These are phyloP conservation scores for Thymelicus acteon DNA, from an alignment of 2,888 invertebrate genomes.

Conservation along the genomic window DNA sequence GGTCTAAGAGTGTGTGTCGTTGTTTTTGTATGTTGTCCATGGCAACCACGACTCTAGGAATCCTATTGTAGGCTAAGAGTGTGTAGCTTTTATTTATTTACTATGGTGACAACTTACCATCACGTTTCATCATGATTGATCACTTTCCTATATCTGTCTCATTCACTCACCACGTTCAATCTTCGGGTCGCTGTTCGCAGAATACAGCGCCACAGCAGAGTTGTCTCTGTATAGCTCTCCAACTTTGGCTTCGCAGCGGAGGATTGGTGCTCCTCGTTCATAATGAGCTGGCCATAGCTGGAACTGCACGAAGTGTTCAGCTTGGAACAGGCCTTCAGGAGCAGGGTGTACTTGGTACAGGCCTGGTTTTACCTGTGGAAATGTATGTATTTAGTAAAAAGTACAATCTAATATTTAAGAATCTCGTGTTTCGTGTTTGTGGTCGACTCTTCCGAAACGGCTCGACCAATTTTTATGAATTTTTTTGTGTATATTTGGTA, in stretches of 20 bases:
- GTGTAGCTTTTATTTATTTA: no score
- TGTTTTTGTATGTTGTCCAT: no score
- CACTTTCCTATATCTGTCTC: background rate
- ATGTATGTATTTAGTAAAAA: background rate
- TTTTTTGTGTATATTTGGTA: no score
- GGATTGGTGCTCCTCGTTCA: slow-evolving; percentile 86
- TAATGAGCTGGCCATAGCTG: slow-evolving; percentile 87
- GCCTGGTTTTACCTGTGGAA: slow-evolving; percentile 71
- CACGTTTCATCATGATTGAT: no score
- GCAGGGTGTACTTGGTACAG: slow-evolving; percentile 73
- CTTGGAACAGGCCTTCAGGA: slow-evolving; percentile 82
- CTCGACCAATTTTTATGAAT: no score
- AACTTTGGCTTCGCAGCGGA: slow-evolving; percentile 88
- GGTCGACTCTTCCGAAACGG: no score
- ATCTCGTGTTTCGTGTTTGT: no score
- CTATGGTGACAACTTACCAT: no score
- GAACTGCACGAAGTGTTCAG: slow-evolving; percentile 86
- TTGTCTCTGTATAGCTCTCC: slow-evolving; percentile 86
- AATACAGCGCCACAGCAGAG: slow-evolving; percentile 85
- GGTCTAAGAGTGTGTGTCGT: no score
- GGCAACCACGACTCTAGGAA: no score
- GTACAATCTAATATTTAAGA: background rate
- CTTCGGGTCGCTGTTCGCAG: slow-evolving; percentile 87
- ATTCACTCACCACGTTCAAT: slow-evolving; percentile 87
- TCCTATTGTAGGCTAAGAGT: no score